Evolutionary conservation across 2,888 invertebrate species (phyloP), one percentile per base, ranked within the genome.

Genomic region (Scaptomyza parva): DNA sequence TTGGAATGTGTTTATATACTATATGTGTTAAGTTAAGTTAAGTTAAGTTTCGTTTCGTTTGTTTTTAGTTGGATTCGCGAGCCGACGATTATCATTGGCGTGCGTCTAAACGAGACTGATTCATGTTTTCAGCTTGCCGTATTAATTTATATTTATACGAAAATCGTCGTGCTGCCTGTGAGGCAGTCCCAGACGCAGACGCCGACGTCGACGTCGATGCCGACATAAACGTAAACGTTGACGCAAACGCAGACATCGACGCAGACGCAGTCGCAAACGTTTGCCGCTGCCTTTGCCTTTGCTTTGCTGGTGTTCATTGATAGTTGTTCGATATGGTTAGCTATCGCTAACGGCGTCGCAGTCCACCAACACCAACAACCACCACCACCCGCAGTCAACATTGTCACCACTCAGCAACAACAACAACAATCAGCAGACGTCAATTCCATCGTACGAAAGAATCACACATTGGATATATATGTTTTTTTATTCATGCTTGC

Each of bases 81-180:
- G 57, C 73, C 63, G 77, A 76, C 85, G 85, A 84, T 85, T 66
- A 79, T 63, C 75, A 76, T 88, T 87, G 84, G 83, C 84, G 84
- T 79, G 81, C 71, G 81, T 69, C 78, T 79, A 79, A 75, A 67
- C 64, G 55, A 76, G 70, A 88, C 86, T 86, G 86, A 83, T 78
- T 86, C 79, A 84, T 79, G 68, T 43, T 75, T 72, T 65, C 70
- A 58, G 71, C 65, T 63, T 60, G 64, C 52, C 78, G 65, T 65
- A 66, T 75, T 73, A 76, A 83, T 86, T 88, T 88, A 82, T 84
- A 86, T 86, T 81, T 83, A 86, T 88, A 83, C 84, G 58, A 77
- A 81, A 84, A 81, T 62, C 63, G 70, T 50, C 14, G 48, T 14
- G 41, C 70, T 57, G 64, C 61, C 47, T 72, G 68, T 76, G 70